Base-by-base conservation (phyloP, 2,888 invertebrate species). In the Archaeoteleia sp. region DNA sequence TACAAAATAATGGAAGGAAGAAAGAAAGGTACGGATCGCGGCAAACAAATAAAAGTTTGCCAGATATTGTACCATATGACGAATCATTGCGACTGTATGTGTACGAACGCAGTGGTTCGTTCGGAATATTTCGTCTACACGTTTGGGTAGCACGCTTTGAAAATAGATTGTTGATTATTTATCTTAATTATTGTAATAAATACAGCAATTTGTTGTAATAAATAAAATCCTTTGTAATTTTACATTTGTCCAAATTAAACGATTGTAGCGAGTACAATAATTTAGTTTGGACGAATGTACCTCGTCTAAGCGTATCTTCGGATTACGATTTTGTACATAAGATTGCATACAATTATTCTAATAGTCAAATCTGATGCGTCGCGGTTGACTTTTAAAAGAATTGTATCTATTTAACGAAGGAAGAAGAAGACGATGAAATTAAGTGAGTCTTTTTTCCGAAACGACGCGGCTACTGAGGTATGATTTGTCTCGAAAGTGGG, bases 91-190 rank as follows among this genome's bases (percentile, higher is more conserved):
- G 37, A 51, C 17, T 27, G 14, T 45, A 30, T 43, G n/a, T 15
- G 10, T 43, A 43, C 17, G 34, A 49, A 51, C 35, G 37, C 17
- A 43, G 17, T 53, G 48, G n/a, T n/a, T n/a, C n/a, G n/a, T n/a
- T n/a, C n/a, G n/a, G n/a, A n/a, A n/a, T n/a, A n/a, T n/a, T n/a
- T n/a, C 55, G 34, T 46, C 35, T 55, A 53, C 46, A 75, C 62
- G 62, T 73, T 74, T 69, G 53, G 67, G 70, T 72, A 67, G 66
- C 71, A 71, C 75, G 71, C 73, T 71, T 76, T 73, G 68, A 74
- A 75, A 54, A 72, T 74, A 79, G 76, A 78, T 79, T 79, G 78
- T 81, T 79, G 78, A 73, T 76, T 74, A 76, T 80, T 80, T 75
- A 62, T 76, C 73, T 73, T 75, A 72, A 74, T 79, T 73, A 77